A percentile compares a stretch with the other conserved stretches of the same genome.
phyloP scores from a whole-genome alignment of 2,888 invertebrate species.

The Spilarctia lutea region DNA sequence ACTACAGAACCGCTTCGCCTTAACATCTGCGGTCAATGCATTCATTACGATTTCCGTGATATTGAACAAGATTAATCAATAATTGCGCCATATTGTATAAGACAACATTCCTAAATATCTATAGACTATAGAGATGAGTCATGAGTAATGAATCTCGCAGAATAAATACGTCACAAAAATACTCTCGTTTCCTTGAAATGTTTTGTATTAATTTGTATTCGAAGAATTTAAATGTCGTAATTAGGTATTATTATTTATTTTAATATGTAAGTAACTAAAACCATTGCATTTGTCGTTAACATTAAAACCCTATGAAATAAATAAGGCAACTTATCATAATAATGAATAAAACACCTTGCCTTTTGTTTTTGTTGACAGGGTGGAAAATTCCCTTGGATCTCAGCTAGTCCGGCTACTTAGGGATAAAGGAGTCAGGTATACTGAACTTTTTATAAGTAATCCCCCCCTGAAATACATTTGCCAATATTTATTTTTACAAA shows the following conservation, averaged over 20 bases:
- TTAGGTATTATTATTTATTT: not conserved
- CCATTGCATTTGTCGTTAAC: not conserved
- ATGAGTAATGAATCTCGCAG: slow-evolving; percentile 22
- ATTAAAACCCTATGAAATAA: not conserved
- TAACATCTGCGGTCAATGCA: not conserved
- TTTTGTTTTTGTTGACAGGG: no score
- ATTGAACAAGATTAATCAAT: slow-evolving; percentile 3
- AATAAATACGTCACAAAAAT: slow-evolving; percentile 33
- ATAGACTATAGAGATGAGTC: slow-evolving; percentile 19
- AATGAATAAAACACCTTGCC: no score
- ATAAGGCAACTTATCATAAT: not conserved
- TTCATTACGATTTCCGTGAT: not conserved
- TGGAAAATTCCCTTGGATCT: no score
- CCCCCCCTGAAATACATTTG: no score
- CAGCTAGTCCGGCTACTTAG: no score
- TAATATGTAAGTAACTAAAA: not conserved
- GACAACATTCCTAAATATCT: slow-evolving; percentile 19
- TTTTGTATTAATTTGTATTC: slow-evolving; percentile 38
- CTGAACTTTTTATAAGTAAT: no score
- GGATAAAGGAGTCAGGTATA: no score
- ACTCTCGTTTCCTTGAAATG: slow-evolving; percentile 34
- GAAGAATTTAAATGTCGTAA: slow-evolving; percentile 23
- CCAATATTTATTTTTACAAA: no score
- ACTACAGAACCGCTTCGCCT: not conserved
- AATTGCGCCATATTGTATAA: slow-evolving; percentile 43